Percentiles rank a stretch among this genome's conserved stretches.
These are phyloP conservation scores for Notodromas monacha DNA, from an alignment of 2,888 invertebrate genomes.

Conservation along the genomic window DNA sequence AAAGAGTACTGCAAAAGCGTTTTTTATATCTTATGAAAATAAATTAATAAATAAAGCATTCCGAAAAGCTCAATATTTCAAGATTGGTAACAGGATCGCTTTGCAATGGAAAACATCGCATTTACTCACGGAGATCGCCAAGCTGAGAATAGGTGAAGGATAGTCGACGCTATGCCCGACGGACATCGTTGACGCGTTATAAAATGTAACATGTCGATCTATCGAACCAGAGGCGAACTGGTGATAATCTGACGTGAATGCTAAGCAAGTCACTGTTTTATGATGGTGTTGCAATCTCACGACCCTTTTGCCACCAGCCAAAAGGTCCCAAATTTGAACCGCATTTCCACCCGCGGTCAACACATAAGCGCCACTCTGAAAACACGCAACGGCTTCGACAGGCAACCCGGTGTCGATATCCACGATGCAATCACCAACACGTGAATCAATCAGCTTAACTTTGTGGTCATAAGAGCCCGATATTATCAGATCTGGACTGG, in stretches of 20 bases:
- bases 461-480: constrained; percentile 67
- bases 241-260: constrained; percentile 43
- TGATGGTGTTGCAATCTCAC: constrained; percentile 65
- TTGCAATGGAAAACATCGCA: too few species aligned
- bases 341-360: constrained; percentile 67
- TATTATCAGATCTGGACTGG: constrained; percentile 35
- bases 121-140: constrained; percentile 27
- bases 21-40: too few species aligned
- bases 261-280: constrained; percentile 65
- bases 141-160: constrained; percentile 57
- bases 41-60: too few species aligned
- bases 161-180: constrained; percentile 59
- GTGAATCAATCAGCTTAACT: constrained; percentile 53
- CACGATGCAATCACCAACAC: constrained; percentile 31
- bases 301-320: constrained; percentile 51
- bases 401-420: constrained; percentile 57
- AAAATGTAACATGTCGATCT: constrained; percentile 73
- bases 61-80: too few species aligned
- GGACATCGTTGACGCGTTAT: constrained; percentile 46
- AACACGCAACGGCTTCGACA: constrained; percentile 52
- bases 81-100: too few species aligned
- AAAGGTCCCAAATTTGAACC: constrained; percentile 69
- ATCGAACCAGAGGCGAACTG: constrained; percentile 59
- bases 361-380: constrained; percentile 63
- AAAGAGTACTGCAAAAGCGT: too few species aligned